Conservation (phyloP, 2,113 vertebrate species). For the Lasiurus borealis region DNA sequence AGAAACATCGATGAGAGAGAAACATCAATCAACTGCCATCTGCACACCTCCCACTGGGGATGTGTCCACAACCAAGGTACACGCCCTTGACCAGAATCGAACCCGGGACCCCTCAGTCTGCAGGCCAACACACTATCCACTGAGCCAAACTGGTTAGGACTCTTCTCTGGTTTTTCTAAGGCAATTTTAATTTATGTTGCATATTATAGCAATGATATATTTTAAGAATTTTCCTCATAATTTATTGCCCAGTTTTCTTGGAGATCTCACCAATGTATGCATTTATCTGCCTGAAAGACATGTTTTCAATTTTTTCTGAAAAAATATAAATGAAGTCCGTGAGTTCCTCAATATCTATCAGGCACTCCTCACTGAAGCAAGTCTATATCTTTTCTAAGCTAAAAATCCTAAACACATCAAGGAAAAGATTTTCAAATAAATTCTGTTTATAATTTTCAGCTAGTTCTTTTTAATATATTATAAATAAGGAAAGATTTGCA, state of each 20-base stretch:
- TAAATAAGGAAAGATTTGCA: neutral
- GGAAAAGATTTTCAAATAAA: slow-evolving; percentile 17
- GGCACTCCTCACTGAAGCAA: slow-evolving; percentile 7
- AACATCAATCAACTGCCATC: no score
- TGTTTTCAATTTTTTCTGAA: neutral
- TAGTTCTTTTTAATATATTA: neutral
- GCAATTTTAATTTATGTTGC: neutral
- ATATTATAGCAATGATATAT: neutral
- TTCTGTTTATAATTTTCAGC: neutral
- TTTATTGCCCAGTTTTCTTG: slow-evolving; percentile 21
- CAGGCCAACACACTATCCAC: no score
- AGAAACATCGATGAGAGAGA: no score
- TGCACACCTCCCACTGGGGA: no score
- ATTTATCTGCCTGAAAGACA: neutral
- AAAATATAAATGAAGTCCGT: slow-evolving; percentile 25
- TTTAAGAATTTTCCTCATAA: neutral
- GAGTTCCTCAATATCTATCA: neutral
- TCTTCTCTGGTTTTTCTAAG: neutral
- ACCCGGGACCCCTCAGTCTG: no score
- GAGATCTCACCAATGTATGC: neutral
- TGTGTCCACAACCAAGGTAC: no score
- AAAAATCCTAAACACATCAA: neutral
- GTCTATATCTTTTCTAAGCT: neutral
- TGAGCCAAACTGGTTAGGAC: no score
- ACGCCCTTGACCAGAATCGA: no score